Evolutionary conservation across 2,888 invertebrate species (phyloP), one percentile per base, ranked within the genome.

Genomic region (Achlya flavicornis): DNA sequence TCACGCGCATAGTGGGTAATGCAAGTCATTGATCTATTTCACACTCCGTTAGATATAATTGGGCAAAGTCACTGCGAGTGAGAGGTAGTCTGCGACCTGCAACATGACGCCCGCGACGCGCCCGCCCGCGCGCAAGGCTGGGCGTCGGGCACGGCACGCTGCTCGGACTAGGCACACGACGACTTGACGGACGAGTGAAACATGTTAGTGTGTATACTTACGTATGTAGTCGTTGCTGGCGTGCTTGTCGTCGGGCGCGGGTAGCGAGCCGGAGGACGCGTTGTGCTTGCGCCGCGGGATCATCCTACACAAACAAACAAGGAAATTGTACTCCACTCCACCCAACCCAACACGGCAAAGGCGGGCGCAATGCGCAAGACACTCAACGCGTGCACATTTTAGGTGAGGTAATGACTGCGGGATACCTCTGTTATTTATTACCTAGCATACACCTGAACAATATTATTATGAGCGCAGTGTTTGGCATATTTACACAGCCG

Each of bases 171-270:
- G n/a, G n/a, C n/a, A n/a, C n/a, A n/a, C n/a, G n/a, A n/a, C n/a
- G n/a, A n/a, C n/a, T n/a, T n/a, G n/a, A n/a, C n/a, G 33, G 3
- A 33, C 33, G 33, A 33, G 33, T 33, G 33, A 33, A 33, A 33
- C 33, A 33, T 33, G 33, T 33, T 26, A 3, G 46, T 12, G 8
- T 14, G 11, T 14, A 14, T 5, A 89, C 92, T 91, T 66, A 93
- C 93, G 75, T 65, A 93, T 93, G 83, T 93, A 88, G 81, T 93
- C 93, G 76, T 91, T 92, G 87, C 93, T 93, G 84, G 93, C 93
- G 77, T 90, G 86, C 83, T 92, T 93, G 87, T 92, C 92, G 81
- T 92, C 92, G 65, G 84, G 89, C 77, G 88, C 91, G 87, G 86
- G 92, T 73, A 91, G 85, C 63, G 93, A 92, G 78, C 90, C 91